Evolutionary conservation across 2,888 invertebrate genomes (phyloP), one percentile per base, ranked within the genome.

Genomic region (Kuschelorhynchus macadamiae): DNA sequence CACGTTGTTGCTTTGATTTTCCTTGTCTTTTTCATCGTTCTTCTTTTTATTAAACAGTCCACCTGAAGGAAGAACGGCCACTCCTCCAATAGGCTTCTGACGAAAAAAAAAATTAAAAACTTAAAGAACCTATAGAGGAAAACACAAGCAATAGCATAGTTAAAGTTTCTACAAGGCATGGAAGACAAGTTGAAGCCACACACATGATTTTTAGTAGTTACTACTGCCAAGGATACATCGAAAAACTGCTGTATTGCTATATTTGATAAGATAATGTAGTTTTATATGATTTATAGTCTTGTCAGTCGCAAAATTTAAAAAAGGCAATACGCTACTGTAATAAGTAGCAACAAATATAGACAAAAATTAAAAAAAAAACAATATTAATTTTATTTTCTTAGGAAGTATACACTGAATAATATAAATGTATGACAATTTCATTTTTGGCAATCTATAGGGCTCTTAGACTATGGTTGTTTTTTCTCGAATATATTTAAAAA

Each of bases 61-160:
- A 36, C 89, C 89, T 16, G 91, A 86, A 49, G 94, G 94, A 84
- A 94, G 87, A 72, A 94, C 94, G 71, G 93, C 91, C 67, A 95
- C 91, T 7, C 94, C 94, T 47, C 94, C 94, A 30, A 92, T 86
- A 20, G 93, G 93, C 85, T 93, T 93, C 94, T 94, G 55, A 33
- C 7, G 63, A 62, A 69, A 68, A 71, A 50, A 57, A 57, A 55
- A 39, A 30, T 30, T 7, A 30, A 30, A 30, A 7, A 7, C 4
- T 4, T 30, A 30, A 9, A 9, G 30, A 30, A 30, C 4, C 9
- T 30, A 30, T 7, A 9, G 4, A 30, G 47, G 47, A 46, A 49
- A 49, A 4, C 41, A 41, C 39, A 59, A 16, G n/a, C 46, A 59
- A 21, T 36, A 55, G 42, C 55, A 55, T 41, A 55, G 55, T 42